Percentiles rank a stretch among this genome's conserved stretches.
phyloP scores from a whole-genome alignment of 2,888 invertebrate genomes.

The Drosophila birchii region DNA sequence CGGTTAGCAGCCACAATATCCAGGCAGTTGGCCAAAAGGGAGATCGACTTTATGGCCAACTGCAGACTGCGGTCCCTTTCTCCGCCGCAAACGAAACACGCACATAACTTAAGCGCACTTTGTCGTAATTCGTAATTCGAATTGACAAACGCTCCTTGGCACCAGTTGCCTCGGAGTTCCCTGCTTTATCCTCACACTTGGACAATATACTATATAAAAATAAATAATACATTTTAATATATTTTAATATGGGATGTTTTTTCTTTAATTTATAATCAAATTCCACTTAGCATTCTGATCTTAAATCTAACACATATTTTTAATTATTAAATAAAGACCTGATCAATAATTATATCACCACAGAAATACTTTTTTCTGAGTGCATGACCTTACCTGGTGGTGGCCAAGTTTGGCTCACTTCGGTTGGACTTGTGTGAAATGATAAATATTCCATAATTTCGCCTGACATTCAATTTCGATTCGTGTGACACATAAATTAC shows the following conservation, averaged over 20 bases:
- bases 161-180: conserved; percentile 40
- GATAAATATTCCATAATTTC: conserved; percentile 85
- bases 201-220: background rate
- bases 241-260: background rate
- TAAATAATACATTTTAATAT: background rate
- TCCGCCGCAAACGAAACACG: conserved; percentile 27
- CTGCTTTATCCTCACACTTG: conserved; percentile 1
- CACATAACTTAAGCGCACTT: conserved; percentile 80
- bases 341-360: too few relatives aligned
- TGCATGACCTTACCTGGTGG: conserved; percentile 30
- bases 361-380: background rate
- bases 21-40: conserved; percentile 24
- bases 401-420: conserved; percentile 30
- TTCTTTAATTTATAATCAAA: background rate
- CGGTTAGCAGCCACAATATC: conserved; percentile 69
- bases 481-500: conserved; percentile 85
- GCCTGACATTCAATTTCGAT: conserved; percentile 84
- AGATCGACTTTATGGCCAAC: conserved; percentile 68
- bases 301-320: rapidly evolving
- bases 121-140: conserved; percentile 82
- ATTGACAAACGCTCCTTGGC: conserved; percentile 77
- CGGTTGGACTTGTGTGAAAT: conserved; percentile 73
- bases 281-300: background rate
- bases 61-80: conserved; percentile 54
- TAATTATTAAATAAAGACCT: too few relatives aligned